Base-by-base conservation (phyloP, 2,888 invertebrate genomes). In the Metopia argyrocephala region DNA sequence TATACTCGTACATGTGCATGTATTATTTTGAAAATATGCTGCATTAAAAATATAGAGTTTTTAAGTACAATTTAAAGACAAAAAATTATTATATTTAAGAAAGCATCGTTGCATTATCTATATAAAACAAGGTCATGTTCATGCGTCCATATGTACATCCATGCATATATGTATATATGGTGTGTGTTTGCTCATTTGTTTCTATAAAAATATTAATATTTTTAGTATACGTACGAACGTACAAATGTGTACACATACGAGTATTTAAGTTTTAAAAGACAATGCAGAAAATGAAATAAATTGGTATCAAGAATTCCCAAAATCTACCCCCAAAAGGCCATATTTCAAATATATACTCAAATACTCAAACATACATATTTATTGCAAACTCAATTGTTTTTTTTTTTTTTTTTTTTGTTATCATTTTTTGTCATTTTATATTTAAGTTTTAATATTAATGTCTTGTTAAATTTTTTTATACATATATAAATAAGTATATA, bases 381-480 rank as follows among this genome's bases (percentile, higher is more conserved):
- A 15, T 38, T 38, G 15, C 3, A 38, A 12, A 38, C 15, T 12
- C 9, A 38, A 38, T 3, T 38, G 2, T 12, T 38, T 15, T 15
- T 38, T 38, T 38, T 38, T 12, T 38, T 38, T 15, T 18, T n/a
- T 64, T 21, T 7, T 12, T 45, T 23, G 6, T 9, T 12, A 69
- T 25, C 15, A 15, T 15, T 27, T 61, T 46, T 54, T 45, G n/a
- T 48, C 48, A 15, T 54, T 59, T 69, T 25, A 45, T 25, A 52
- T 70, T 57, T 64, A 64, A 65, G 64, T 68, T 79, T 64, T 74
- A 62, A 75, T 65, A 65, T 75, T 69, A 18, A 79, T 79, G 74
- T 69, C 68, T 74, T 59, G 12, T 45, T 28, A 65, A 69, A 65
- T 74, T 56, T 52, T 61, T 73, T 66, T 23, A 56, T 69, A 45